phyloP scores from a whole-genome alignment of 2,113 vertebrate genomes.

The Rallus limicola region DNA sequence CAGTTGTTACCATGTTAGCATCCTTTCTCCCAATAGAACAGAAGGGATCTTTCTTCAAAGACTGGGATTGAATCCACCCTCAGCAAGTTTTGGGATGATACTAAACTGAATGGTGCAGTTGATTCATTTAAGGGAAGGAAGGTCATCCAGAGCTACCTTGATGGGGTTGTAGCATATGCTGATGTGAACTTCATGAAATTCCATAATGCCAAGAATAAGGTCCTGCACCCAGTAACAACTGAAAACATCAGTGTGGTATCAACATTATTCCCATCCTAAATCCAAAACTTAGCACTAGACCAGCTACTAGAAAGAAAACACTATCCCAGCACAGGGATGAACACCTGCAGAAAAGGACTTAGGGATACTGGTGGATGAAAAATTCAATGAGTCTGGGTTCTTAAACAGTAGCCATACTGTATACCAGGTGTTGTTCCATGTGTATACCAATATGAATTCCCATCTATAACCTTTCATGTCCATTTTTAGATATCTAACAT shows the following conservation, averaged over 20 bases:
- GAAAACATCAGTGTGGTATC: no score
- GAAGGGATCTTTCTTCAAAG: background rate
- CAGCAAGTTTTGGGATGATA: background rate
- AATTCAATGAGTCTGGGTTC: background rate
- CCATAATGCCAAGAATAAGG: background rate
- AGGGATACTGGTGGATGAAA: background rate
- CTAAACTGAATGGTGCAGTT: no score
- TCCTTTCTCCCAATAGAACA: background rate
- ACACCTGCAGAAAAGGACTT: background rate
- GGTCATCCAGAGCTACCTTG: background rate
- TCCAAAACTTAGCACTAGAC: no score
- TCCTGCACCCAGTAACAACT: background rate
- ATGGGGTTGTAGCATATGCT: rapidly evolving
- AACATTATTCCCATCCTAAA: no score
- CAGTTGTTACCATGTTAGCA: rapidly evolving
- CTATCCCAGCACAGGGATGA: background rate
- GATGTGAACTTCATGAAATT: background rate
- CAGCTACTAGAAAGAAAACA: no score
- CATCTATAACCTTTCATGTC: background rate
- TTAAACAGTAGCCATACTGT: background rate
- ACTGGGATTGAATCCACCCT: rapidly evolving
- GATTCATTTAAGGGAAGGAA: background rate
- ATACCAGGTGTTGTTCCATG: background rate
- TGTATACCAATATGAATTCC: background rate
- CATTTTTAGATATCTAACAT: background rate